Evolutionary conservation across 2,888 invertebrate genomes (phyloP), one percentile per base, ranked within the genome.

Genomic region (Drosophila aldrichi): DNA sequence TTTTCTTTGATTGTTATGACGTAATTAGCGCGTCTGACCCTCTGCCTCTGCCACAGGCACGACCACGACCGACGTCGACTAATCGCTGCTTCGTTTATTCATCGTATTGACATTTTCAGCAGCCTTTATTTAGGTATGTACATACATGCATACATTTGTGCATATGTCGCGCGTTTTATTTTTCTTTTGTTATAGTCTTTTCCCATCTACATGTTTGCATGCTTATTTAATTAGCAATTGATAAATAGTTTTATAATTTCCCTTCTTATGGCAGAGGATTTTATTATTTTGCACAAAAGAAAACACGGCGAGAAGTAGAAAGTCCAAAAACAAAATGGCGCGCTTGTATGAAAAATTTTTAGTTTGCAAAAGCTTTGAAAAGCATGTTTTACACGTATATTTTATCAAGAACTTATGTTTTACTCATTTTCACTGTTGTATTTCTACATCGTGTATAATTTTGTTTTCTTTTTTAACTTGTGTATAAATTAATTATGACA

Each of bases 1-100:
- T 91, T 88, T 88, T 88, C 90, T 87, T 80, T 90, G 82, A 88
- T 92, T 86, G 83, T 90, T 90, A 89, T 92, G 92, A 92, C 92
- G 92, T 92, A 92, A 92, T 92, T 91, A 85, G 81, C 87, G 79
- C 82, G 84, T 79, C 81, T 78, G 77, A 66, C 70, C 67, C 87
- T 71, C 82, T 70, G 72, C 77, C 69, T 60, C 69, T 60, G 34
- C 73, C 65, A 58, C 58, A 73, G 64, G 68, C 70, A 74, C 81
- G 82, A 83, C 79, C 58, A 59, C 79, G 59, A 71, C 72, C 84
- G 84, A 78, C 75, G 86, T 67, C 76, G 72, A 84, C 84, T 86
- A 84, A 87, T 84, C 84, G 83, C 65, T 81, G 70, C 87, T 87
- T 84, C 84, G 87, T 81, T 84, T 87, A 84, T 82, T 87, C 84